These are phyloP conservation scores for Littorina saxatilis DNA, from an alignment of 1,140 invertebrate species.

Conservation along the genomic window DNA sequence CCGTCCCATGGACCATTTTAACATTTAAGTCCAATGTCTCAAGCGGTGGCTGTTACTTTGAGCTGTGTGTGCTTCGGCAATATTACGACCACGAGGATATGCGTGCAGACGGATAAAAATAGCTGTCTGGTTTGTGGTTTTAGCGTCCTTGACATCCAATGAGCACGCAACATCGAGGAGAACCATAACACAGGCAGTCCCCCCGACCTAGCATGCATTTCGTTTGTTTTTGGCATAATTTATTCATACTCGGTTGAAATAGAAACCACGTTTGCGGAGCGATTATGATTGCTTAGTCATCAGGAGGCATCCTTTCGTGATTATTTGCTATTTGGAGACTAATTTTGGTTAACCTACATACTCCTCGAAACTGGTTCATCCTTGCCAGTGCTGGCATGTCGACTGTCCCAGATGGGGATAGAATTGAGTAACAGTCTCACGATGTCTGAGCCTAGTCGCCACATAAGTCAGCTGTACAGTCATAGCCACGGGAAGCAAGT, in stretches of 20 bases:
- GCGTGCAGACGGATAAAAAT: constrained; percentile 4
- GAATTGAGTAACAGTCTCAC: too few species aligned
- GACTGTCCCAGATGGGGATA: constrained; percentile 3
- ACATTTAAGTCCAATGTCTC: background rate
- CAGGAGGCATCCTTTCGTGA: background rate
- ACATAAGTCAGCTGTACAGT: too few species aligned
- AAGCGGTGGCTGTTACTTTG: background rate
- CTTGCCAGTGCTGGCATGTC: background rate
- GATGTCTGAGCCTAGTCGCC: too few species aligned
- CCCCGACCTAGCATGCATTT: constrained; percentile 28
- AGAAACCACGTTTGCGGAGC: background rate
- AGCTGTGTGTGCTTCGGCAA: background rate
- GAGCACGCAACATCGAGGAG: constrained; percentile 12
- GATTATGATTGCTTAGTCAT: background rate
- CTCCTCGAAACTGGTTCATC: background rate
- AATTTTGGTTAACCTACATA: background rate
- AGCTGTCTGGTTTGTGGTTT: constrained; percentile 34
- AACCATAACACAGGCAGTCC: background rate
- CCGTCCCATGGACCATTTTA: constrained; percentile 8
- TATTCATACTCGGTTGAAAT: background rate
- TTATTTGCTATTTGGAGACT: background rate
- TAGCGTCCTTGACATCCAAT: constrained; percentile 39
- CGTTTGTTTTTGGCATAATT: constrained; percentile 27
- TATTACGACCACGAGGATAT: background rate
- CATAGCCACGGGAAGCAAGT: too few species aligned